These are phyloP conservation scores for Plecturocebus donacophilus DNA, from an alignment of 2,113 vertebrate genomes.

Conservation along the genomic window DNA sequence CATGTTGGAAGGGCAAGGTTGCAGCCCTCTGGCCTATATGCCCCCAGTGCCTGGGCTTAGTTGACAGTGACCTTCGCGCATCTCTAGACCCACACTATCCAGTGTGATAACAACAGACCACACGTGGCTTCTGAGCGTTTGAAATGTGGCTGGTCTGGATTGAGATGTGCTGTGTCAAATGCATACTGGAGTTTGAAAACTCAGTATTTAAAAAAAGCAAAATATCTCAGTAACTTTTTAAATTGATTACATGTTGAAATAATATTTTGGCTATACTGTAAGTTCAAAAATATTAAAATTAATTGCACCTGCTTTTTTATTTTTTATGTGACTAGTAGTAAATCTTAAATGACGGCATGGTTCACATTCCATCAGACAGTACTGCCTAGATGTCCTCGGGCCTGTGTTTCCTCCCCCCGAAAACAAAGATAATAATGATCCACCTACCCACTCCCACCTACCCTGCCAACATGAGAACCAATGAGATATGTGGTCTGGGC, in stretches of 20 bases:
- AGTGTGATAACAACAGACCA: background rate
- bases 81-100: too few species aligned
- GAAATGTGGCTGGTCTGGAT: too few species aligned
- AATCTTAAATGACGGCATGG: background rate
- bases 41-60: too few species aligned
- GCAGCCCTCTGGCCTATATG: background rate
- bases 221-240: background rate
- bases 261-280: background rate
- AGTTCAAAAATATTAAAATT: background rate
- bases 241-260: background rate
- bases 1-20: background rate
- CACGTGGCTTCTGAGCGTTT: background rate
- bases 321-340: background rate
- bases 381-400: background rate
- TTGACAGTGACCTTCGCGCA: background rate
- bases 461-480: background rate
- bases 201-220: background rate
- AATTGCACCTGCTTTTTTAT: background rate
- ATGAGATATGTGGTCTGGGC: fast-evolving
- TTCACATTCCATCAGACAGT: background rate
- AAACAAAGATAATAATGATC: background rate
- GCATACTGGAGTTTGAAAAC: background rate
- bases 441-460: too few species aligned
- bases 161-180: background rate
- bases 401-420: background rate